Conservation (phyloP, 64 coral and sea anemone species). For the Stylophora pistillata region DNA sequence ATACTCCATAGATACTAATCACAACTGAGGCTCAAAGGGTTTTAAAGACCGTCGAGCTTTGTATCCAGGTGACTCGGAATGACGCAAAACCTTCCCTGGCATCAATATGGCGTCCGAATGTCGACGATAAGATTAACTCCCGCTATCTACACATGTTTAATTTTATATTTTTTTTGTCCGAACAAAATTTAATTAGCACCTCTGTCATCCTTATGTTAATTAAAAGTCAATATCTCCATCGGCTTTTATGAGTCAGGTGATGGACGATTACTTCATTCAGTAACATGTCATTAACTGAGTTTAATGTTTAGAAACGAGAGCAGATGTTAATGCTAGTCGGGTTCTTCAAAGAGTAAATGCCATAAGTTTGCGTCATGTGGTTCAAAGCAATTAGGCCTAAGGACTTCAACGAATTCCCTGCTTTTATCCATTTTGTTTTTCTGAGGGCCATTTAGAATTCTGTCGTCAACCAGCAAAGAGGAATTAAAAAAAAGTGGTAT, state of each 20-base stretch:
- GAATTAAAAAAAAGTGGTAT: background rate
- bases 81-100: background rate
- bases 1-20: no score
- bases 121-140: background rate
- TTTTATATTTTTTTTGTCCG: background rate
- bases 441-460: background rate
- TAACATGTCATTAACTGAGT: background rate
- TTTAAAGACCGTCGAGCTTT: no score
- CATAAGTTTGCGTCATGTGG: background rate
- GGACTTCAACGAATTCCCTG: no score
- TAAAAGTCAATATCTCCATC: constrained; percentile 19
- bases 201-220: background rate
- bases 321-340: background rate
- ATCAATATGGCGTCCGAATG: background rate
- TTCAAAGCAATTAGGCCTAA: background rate
- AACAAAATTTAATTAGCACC: constrained; percentile 1
- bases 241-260: background rate
- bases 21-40: no score
- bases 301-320: constrained; percentile 18
- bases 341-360: background rate
- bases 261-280: background rate
- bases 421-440: background rate
- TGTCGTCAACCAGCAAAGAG: background rate
- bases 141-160: background rate
- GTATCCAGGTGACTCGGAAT: no score